phyloP scores from a whole-genome alignment of 2,797 vertebrate genomes.

The Agapornis canus region DNA sequence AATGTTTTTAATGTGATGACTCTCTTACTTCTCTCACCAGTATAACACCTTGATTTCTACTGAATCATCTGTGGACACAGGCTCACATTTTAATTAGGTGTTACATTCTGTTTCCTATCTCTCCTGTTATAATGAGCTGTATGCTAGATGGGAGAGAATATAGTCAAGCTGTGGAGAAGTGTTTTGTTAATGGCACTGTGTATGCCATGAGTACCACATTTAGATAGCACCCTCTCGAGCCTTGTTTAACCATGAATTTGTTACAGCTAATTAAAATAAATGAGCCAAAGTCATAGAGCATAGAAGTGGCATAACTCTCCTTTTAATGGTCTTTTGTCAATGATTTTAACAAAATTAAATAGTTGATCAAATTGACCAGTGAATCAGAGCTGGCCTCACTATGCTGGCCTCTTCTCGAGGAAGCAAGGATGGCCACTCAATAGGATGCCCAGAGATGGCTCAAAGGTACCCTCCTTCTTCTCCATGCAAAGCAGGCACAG shows the following conservation, averaged over 20 bases:
- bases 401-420: rapidly evolving
- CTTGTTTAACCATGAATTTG: constrained; percentile 61
- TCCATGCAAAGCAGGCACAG: neutral
- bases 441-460: neutral
- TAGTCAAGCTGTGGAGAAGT: constrained; percentile 58
- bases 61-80: constrained; percentile 28
- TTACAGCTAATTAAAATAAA: constrained; percentile 65
- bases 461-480: neutral
- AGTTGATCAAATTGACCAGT: constrained; percentile 1
- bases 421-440: neutral
- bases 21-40: neutral
- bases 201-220: constrained; percentile 29
- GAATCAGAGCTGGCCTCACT: neutral
- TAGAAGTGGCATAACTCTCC: constrained; percentile 16
- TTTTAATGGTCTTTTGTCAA: constrained; percentile 41
- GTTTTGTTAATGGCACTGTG: constrained; percentile 31
- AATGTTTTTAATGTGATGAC: constrained; percentile 27
- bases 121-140: constrained; percentile 33
- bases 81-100: constrained; percentile 64
- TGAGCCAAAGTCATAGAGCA: constrained; percentile 1
- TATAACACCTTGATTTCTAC: constrained; percentile 39
- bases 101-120: constrained; percentile 41
- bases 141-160: constrained; percentile 35
- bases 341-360: constrained; percentile 49
- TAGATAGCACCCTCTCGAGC: constrained; percentile 43